Evolutionary conservation across 1,140 invertebrate species (phyloP), one percentile per base, ranked within the genome.

Genomic region (Dinoponera quadriceps): DNA sequence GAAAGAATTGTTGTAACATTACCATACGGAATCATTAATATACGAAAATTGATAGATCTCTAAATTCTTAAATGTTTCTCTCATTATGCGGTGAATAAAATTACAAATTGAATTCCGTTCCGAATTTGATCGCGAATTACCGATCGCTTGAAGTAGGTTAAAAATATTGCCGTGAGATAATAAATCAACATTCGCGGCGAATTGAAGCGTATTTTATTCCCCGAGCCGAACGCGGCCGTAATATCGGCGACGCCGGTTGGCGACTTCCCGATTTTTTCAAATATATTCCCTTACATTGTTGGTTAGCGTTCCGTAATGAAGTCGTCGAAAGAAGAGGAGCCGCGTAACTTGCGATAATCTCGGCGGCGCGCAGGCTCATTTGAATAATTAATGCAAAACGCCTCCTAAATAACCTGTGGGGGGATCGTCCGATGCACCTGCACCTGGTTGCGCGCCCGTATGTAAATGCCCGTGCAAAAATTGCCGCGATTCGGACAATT

Each of bases 311-410:
- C 69, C 66, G 83, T 54, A 87, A 92, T 91, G 87, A 92, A 93
- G 90, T 90, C 85, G 90, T 91, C 77, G 75, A 51, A 88, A 88
- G 85, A 88, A 88, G 85, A 82, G 83, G 84, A 83, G 86, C 74
- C 65, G 66, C 85, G 89, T 92, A 93, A 94, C 92, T 93, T 93
- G 93, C 93, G 91, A 92, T 92, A 92, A 93, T 92, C 91, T 91
- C 81, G 84, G 82, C 7, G 22, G 63, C 83, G 92, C 89, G 87
- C 83, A 86, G 82, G 75, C 90, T 92, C 90, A 93, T 93, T 94
- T 93, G 91, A 93, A 93, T 94, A 94, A 94, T 94, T 94, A 94
- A 94, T 93, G 93, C 92, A 94, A 94, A 94, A 93, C 90, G 90
- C 91, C 91, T 91, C 90, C 91, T 93, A 93, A 94, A 93, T 93